phyloP scores from a whole-genome alignment of 2,888 invertebrate genomes.

The Melieria picta region DNA sequence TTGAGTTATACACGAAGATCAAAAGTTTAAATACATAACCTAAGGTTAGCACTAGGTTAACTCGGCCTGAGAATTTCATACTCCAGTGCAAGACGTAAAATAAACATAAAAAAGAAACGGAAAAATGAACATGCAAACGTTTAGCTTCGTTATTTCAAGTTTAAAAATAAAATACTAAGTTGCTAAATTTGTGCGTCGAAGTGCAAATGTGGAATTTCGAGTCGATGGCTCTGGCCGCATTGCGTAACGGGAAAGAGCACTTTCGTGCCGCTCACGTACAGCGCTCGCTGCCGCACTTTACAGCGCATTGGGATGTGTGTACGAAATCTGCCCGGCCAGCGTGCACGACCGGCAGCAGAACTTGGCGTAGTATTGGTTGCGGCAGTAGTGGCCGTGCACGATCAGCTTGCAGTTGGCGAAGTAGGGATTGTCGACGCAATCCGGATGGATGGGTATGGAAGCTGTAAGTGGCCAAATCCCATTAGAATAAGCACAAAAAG shows the following conservation, averaged over 20 bases:
- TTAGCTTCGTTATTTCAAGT: conserved; percentile 9
- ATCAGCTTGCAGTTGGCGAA: conserved; percentile 92
- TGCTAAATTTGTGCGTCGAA: conserved; percentile 42
- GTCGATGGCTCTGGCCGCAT: too few relatives aligned
- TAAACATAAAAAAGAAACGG: too few relatives aligned
- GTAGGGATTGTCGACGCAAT: conserved; percentile 86
- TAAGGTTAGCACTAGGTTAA: too few relatives aligned
- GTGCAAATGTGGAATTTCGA: conserved; percentile 29
- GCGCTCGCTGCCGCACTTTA: conserved; percentile 36
- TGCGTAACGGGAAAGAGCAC: too few relatives aligned
- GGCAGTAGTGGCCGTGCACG: conserved; percentile 84
- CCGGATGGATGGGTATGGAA: conserved; percentile 75
- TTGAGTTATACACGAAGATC: not conserved
- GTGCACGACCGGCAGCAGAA: conserved; percentile 96
- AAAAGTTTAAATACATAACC: too few relatives aligned
- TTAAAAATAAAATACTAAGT: conserved; percentile 21
- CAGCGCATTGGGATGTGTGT: conserved; percentile 59
- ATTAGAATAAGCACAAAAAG: not conserved
- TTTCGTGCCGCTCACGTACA: too few relatives aligned
- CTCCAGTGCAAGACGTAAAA: too few relatives aligned
- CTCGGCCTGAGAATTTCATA: too few relatives aligned
- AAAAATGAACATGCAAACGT: not conserved
- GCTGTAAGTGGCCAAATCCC: conserved; percentile 47
- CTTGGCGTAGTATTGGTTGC: conserved; percentile 89
- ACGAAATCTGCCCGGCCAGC: conserved; percentile 78